Evolutionary conservation across 35 echinoderm and acorn worm genomes (phyloP).

Genomic region (Ptychodera flava): DNA sequence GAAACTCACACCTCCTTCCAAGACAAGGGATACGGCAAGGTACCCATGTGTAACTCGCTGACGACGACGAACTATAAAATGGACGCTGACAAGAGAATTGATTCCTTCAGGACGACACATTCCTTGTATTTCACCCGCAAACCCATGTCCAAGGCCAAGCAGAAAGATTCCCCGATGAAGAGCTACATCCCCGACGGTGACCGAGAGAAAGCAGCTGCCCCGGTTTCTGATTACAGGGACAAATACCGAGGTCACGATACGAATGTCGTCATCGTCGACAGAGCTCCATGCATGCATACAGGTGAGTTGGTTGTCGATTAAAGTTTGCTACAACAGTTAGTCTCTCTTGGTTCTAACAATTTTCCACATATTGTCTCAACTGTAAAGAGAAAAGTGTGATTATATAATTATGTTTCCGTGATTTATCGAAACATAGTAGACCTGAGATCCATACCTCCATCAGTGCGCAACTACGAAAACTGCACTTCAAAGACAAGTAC

Average conservation of each 20-base stretch:
- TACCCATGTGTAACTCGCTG: constrained; percentile 59
- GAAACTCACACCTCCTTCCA: constrained; percentile 64
- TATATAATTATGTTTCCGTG: no score
- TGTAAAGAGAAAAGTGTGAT: no score
- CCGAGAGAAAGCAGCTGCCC: constrained; percentile 71
- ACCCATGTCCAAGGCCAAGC: constrained; percentile 52
- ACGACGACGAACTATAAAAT: constrained; percentile 97
- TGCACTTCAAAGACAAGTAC: no score
- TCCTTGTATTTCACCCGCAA: constrained; percentile 48
- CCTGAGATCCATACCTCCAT: no score
- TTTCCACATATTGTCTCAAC: no score
- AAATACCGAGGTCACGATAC: constrained; percentile 83
- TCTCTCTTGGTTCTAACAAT: no score
- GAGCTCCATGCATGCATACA: constrained; percentile 85
- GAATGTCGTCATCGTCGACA: constrained; percentile 31
- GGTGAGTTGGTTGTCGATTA: constrained; percentile 38
- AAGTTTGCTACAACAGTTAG: no score
- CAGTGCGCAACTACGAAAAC: no score
- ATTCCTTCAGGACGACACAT: constrained; percentile 87
- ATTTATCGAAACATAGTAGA: no score
- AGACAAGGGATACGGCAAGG: constrained; percentile 45
- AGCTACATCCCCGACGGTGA: constrained; percentile 94
- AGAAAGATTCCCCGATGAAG: constrained; percentile 72
- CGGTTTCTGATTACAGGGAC: constrained; percentile 74
- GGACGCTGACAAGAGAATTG: constrained; percentile 71